Base-by-base conservation (phyloP, 2,113 vertebrate species). In the Sylvilagus bachmani region DNA sequence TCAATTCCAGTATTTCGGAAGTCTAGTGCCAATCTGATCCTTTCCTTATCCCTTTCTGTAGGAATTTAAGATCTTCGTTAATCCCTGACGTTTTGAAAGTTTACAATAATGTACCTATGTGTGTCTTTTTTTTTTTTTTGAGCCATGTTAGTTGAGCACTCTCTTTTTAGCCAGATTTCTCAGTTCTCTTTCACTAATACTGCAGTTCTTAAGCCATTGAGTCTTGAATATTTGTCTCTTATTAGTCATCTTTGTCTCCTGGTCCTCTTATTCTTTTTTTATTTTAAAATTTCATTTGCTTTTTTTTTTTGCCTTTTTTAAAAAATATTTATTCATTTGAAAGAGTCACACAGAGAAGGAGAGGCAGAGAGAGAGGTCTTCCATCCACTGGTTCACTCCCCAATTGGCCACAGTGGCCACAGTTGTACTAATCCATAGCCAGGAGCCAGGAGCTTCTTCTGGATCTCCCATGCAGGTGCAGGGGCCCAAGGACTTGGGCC, bases 191-290 rank as follows among this genome's bases (percentile, higher is more conserved):
- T 86, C 89, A 31, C 22, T 93, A n/a, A 44, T 74, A 83, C 25
- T 79, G 4, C 69, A 58, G 11, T 74, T 93, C 27, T 93, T 89
- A 6, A 94, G 49, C 29, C 25, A 11, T 55, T 82, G n/a, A 66
- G 3, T 94, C 22, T 79, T 53, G 70, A 36, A 38, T 78, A 14
- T 75, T 84, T 92, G 79, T 61, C 17, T 82, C 11, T 31, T 73
- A 3, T 82, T 85, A 66, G 67, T 36, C 62, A 17, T 91, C 70
- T 73, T 53, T 66, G 53, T 38, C 53, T 95, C 33, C 69, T 84
- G n/a, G n/a, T 75, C 70, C 67, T 84, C 19, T 73, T 94, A 55
- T 87, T 93, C 13, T 31, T 89, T 87, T 93, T 90, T 77, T n/a
- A n/a, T 44, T 81, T 77, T 71, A 33, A 92, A 31, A 5, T 86